A percentile compares a stretch with the other conserved stretches of the same genome.
Evolutionary conservation across 2,888 invertebrate genomes (phyloP).

Genomic region (Anoncus sp.): DNA sequence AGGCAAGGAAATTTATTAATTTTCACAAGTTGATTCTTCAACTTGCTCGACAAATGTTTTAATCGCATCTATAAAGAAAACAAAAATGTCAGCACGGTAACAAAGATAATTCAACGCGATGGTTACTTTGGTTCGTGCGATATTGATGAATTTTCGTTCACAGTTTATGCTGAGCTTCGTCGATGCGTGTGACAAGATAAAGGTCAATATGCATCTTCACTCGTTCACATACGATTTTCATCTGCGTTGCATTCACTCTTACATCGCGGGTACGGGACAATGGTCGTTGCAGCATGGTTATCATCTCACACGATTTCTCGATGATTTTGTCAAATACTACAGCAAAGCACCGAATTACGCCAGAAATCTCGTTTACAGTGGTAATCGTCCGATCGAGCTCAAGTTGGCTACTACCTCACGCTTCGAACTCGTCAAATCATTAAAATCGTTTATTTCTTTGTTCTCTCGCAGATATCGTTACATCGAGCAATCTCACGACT

Average conservation of each 20-base stretch:
- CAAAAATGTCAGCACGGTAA: neutral
- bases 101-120: neutral
- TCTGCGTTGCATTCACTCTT: slow-evolving; percentile 87
- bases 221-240: slow-evolving; percentile 92
- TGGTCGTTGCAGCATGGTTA: slow-evolving; percentile 86
- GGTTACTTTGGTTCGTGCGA: slow-evolving; percentile 3
- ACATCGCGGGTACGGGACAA: slow-evolving; percentile 85
- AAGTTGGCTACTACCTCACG: too few species aligned
- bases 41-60: too few species aligned
- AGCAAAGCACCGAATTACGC: slow-evolving; percentile 91
- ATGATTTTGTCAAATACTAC: slow-evolving; percentile 91
- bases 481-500: slow-evolving; percentile 86
- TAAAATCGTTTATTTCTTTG: too few species aligned
- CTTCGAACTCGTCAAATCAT: too few species aligned
- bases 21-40: too few species aligned
- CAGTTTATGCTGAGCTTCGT: slow-evolving; percentile 87
- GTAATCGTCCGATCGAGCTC: slow-evolving; percentile 81
- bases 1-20: slow-evolving; percentile 84
- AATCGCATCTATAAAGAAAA: too few species aligned
- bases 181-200: slow-evolving; percentile 89
- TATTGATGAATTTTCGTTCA: slow-evolving; percentile 65
- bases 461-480: slow-evolving; percentile 85
- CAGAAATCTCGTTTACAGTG: slow-evolving; percentile 88
- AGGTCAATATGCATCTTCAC: slow-evolving; percentile 89
- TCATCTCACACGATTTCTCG: slow-evolving; percentile 89